Evolutionary conservation across 2,113 vertebrate genomes (phyloP).

Genomic region (Scopus umbretta): DNA sequence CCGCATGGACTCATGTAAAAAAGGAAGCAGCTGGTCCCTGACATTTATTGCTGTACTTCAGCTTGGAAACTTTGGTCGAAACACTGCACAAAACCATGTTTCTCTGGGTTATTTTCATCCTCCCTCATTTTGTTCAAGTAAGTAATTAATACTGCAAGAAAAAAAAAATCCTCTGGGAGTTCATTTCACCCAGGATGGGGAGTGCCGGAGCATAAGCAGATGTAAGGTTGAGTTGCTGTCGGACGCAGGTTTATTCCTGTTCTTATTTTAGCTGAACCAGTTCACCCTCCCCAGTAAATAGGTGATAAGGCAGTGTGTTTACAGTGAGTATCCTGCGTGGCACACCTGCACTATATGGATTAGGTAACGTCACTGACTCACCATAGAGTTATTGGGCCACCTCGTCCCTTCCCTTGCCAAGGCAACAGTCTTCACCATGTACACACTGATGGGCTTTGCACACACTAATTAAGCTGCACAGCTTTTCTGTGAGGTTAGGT

Average conservation of each 20-base stretch:
- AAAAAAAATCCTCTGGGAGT: not conserved
- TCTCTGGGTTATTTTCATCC: not conserved
- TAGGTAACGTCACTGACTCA: slow-evolving; percentile 13
- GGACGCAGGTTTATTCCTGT: not conserved
- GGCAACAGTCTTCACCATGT: not conserved
- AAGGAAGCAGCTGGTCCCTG: slow-evolving; percentile 25
- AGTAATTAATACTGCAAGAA: not conserved
- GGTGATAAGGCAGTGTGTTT: slow-evolving; percentile 17
- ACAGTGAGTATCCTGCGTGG: not conserved
- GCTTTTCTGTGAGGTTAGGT: not conserved
- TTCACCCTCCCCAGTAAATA: not conserved
- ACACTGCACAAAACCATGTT: not conserved
- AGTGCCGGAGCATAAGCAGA: not conserved
- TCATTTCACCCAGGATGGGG: not conserved
- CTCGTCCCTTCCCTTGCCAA: not conserved
- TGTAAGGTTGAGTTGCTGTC: not conserved
- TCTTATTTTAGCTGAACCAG: slow-evolving; percentile 36
- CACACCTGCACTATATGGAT: not conserved
- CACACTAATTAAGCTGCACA: not conserved
- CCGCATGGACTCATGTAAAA: not conserved
- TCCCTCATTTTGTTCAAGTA: not conserved
- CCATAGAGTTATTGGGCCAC: not conserved
- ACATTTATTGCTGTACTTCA: not conserved
- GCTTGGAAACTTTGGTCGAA: not conserved
- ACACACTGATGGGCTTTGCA: not conserved